Conservation (phyloP, 2,888 invertebrate species). For the Antitype chi region DNA sequence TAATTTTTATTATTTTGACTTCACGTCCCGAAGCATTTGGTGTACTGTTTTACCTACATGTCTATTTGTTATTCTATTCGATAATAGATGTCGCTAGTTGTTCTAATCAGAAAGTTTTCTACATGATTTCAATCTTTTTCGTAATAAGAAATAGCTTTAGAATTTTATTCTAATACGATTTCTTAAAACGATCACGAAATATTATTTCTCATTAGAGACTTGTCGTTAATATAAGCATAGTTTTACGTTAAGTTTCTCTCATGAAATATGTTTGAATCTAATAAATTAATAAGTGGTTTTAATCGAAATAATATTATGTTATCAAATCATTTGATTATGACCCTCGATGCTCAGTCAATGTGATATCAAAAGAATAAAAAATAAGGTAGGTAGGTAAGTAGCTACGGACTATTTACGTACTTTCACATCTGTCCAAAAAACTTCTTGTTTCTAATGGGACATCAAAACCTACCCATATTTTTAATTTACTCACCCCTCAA, state of each 20-base stretch:
- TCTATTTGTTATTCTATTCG: constrained; percentile 72
- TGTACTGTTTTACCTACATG: constrained; percentile 82
- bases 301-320: no score
- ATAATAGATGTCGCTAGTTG: constrained; percentile 76
- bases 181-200: no score
- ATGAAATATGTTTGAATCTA: no score
- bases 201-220: not conserved
- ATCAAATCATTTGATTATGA: not conserved
- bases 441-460: not conserved
- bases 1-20: constrained; percentile 34
- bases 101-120: constrained; percentile 46
- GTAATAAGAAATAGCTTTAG: no score
- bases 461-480: not conserved
- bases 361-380: not conserved
- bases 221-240: not conserved
- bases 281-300: no score
- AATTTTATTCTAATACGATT: not conserved
- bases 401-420: not conserved
- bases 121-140: constrained; percentile 1
- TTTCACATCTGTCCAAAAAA: not conserved
- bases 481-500: constrained; percentile 54
- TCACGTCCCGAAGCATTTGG: constrained; percentile 76
- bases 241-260: not conserved
- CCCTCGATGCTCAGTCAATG: no score
- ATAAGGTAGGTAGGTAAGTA: not conserved